Conservation (phyloP, 1,140 invertebrate species). For the Cotesia glomerata region DNA sequence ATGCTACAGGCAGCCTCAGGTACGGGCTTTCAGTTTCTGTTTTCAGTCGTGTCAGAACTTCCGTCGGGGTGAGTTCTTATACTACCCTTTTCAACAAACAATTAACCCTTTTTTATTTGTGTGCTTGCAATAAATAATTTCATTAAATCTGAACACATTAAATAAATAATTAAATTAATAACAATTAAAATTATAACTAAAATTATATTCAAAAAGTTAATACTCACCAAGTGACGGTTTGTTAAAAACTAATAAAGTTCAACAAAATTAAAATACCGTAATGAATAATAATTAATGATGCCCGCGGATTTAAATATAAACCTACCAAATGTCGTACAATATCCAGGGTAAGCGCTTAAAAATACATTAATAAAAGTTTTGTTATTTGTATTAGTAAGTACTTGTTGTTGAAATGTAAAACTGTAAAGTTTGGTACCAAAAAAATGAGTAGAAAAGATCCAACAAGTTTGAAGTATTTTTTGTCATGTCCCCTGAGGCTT, state of each 20-base stretch:
- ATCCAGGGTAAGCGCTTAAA: constrained; percentile 8
- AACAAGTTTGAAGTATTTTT: no score
- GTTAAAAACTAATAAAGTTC: neutral
- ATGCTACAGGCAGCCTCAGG: constrained; percentile 12
- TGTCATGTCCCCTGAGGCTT: no score
- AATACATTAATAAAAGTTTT: neutral
- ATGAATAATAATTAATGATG: neutral
- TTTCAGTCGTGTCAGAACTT: constrained; percentile 17
- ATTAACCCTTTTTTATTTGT: neutral
- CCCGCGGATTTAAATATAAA: neutral
- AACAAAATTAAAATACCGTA: neutral
- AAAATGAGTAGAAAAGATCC: no score
- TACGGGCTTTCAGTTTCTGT: constrained; percentile 9
- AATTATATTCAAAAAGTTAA: no score
- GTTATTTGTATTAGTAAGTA: no score
- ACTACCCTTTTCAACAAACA: neutral
- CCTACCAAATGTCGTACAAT: neutral
- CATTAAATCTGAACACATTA: no score
- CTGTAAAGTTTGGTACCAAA: no score
- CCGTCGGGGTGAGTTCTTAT: constrained; percentile 11
- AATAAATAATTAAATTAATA: no score
- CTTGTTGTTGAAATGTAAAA: no score
- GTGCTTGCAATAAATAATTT: neutral
- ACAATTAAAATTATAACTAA: no score
- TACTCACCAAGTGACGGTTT: no score